These are phyloP conservation scores for Melanerpes aurifrons DNA, from an alignment of 2,113 vertebrate genomes.

Conservation along the genomic window DNA sequence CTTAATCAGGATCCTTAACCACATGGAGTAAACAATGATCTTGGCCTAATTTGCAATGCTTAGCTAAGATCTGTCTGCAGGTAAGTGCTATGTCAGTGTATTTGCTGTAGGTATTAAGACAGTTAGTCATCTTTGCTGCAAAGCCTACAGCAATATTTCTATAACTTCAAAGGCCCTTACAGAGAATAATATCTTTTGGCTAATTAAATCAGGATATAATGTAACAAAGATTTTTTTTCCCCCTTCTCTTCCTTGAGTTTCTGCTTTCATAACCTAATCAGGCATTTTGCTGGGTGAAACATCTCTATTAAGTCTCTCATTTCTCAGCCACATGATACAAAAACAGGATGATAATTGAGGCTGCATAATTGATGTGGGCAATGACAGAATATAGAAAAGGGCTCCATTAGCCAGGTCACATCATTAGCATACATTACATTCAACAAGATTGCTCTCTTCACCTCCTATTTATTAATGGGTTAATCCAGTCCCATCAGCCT, in stretches of 20 bases:
- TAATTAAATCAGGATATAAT: slow-evolving; percentile 68
- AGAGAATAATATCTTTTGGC: slow-evolving; percentile 49
- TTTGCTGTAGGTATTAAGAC: slow-evolving; percentile 36
- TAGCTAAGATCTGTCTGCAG: neutral
- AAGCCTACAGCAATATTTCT: slow-evolving; percentile 52
- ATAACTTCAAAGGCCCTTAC: slow-evolving; percentile 49
- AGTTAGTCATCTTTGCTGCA: slow-evolving; percentile 32
- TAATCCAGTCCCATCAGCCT: slow-evolving; percentile 70
- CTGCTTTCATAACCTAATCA: slow-evolving; percentile 75
- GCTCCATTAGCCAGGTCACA: slow-evolving; percentile 76
- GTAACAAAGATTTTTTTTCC: slow-evolving; percentile 18
- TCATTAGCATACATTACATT: slow-evolving; percentile 77
- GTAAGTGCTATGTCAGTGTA: neutral
- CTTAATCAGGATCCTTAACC: neutral
- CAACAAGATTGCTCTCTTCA: slow-evolving; percentile 77
- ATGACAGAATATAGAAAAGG: slow-evolving; percentile 74
- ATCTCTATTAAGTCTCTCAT: slow-evolving; percentile 74
- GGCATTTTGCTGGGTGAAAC: slow-evolving; percentile 69
- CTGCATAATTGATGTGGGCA: slow-evolving; percentile 72
- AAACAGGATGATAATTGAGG: slow-evolving; percentile 74
- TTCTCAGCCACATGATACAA: slow-evolving; percentile 68
- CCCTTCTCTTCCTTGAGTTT: slow-evolving; percentile 53
- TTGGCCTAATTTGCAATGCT: neutral
- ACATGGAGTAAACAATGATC: neutral
- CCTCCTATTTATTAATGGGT: slow-evolving; percentile 76